Conservation (phyloP, 2,888 invertebrate genomes). For the Cosmia pyralina region DNA sequence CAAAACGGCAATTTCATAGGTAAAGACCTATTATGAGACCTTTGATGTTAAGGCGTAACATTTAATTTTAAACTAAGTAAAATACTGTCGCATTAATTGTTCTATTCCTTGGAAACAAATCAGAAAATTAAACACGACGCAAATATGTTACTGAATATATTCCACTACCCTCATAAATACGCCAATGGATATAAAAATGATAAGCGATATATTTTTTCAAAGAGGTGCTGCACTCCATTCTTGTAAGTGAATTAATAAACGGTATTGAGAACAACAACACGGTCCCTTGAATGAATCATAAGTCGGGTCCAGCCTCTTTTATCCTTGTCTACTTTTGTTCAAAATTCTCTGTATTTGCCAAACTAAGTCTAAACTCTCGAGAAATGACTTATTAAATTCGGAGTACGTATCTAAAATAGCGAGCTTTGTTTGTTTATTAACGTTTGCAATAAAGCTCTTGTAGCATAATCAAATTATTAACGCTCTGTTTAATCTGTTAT, state of each 20-base stretch:
- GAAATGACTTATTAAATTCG: constrained; percentile 31
- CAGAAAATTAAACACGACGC: background rate
- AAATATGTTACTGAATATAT: background rate
- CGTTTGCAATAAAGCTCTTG: constrained; percentile 15
- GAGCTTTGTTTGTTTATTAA: constrained; percentile 25
- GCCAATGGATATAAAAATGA: constrained; percentile 1
- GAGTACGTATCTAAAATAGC: constrained; percentile 19
- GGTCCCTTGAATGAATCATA: constrained; percentile 50
- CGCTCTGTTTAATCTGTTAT: constrained; percentile 16
- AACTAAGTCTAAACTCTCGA: constrained; percentile 21
- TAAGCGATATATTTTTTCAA: background rate
- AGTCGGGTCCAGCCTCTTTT: constrained; percentile 14
- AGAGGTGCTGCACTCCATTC: too few species aligned
- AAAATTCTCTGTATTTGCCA: constrained; percentile 22
- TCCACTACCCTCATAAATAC: background rate
- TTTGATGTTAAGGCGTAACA: background rate
- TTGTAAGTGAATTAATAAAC: constrained; percentile 24
- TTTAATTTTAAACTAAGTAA: constrained; percentile 1
- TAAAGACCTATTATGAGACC: too few species aligned
- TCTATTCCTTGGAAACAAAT: background rate
- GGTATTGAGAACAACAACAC: constrained; percentile 21
- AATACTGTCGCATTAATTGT: background rate
- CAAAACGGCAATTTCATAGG: too few species aligned
- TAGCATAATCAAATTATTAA: constrained; percentile 10
- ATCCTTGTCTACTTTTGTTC: constrained; percentile 18